phyloP scores from a whole-genome alignment of 2,113 vertebrate genomes.

The Macrotis lagotis region DNA sequence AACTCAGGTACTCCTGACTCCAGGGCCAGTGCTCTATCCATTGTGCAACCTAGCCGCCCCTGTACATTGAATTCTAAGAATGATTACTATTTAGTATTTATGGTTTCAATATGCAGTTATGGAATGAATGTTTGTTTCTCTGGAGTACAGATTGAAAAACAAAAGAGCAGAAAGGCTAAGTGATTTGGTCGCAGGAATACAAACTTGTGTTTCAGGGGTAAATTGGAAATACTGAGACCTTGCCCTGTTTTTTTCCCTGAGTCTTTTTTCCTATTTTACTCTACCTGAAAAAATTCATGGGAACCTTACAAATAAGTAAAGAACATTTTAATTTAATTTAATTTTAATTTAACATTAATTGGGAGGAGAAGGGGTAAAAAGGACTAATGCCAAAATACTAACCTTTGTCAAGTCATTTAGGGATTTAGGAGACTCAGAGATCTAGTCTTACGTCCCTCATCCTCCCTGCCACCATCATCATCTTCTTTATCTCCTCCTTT shows the following conservation, averaged over 20 bases:
- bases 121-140: conserved; percentile 18
- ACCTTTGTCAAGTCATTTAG: not conserved
- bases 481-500: not conserved
- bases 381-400: not conserved
- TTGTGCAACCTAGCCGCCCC: no score
- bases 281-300: conserved; percentile 33
- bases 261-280: conserved; percentile 23
- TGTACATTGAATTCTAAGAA: not conserved
- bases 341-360: not conserved
- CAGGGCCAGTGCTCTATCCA: no score
- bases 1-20: no score
- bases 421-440: not conserved
- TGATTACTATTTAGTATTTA: conserved; percentile 32
- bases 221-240: conserved; percentile 10
- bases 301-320: conserved; percentile 40
- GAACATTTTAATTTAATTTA: not conserved
- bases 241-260: not conserved
- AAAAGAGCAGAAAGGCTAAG: conserved; percentile 42
- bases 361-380: conserved; percentile 12
- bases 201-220: conserved; percentile 2
- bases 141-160: conserved; percentile 36
- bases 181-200: conserved; percentile 36
- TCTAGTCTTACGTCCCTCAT: not conserved
- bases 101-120: conserved; percentile 25
- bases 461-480: not conserved